Evolutionary conservation across 2,888 invertebrate species (phyloP).

Genomic region (Bellardia pandia): DNA sequence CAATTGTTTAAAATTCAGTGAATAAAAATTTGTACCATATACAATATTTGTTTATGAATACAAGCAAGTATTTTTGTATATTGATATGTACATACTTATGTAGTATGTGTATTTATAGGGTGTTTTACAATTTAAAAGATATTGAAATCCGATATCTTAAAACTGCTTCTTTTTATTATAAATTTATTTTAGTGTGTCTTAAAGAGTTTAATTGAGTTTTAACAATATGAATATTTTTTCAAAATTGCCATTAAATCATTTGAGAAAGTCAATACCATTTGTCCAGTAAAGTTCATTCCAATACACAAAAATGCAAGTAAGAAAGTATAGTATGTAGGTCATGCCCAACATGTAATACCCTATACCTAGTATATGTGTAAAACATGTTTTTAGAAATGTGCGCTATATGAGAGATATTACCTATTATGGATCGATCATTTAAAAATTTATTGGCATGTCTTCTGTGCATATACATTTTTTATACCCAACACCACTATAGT

Average conservation of each 20-base stretch:
- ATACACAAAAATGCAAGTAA: neutral
- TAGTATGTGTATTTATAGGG: conserved; percentile 19
- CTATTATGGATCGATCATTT: too few species aligned
- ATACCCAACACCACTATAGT: too few species aligned
- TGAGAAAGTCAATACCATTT: neutral
- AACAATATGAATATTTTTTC: neutral
- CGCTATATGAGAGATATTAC: too few species aligned
- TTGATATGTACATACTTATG: neutral
- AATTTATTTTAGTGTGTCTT: conserved; percentile 8
- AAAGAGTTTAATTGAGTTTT: conserved; percentile 3
- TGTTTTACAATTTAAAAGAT: conserved; percentile 43
- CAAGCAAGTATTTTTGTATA: neutral
- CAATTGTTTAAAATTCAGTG: neutral
- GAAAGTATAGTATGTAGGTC: too few species aligned
- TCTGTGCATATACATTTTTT: too few species aligned
- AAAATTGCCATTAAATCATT: neutral
- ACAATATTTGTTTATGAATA: neutral
- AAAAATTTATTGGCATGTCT: too few species aligned
- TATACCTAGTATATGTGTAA: too few species aligned
- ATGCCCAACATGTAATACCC: too few species aligned
- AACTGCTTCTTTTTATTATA: neutral
- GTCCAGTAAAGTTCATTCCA: neutral
- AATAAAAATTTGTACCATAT: neutral
- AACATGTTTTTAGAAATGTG: too few species aligned
- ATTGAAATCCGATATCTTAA: conserved; percentile 62